Evolutionary conservation across 2,113 vertebrate genomes (phyloP), one percentile per base, ranked within the genome.

Genomic region (Martes martes): DNA sequence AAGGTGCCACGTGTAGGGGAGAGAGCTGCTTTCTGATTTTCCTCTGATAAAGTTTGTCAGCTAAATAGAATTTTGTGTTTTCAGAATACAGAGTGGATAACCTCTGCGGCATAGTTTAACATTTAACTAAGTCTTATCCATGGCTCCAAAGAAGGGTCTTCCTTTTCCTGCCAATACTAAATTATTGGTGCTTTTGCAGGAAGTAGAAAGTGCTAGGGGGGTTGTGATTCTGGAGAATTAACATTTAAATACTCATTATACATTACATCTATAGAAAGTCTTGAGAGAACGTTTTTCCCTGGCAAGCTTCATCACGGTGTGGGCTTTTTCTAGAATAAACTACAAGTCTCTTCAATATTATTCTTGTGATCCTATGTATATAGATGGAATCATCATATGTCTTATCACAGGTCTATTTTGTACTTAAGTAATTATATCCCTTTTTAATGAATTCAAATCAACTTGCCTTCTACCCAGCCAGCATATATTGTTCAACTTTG

Each of bases 101-200:
- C 91, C 82, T 89, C 65, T 69, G 39, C 23, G 19, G 67, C 57
- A 47, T 55, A 61, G 47, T 86, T 96, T 71, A 80, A 45, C 52
- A 82, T 96, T 76, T 95, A 63, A 45, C 26, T 67, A 71, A 71
- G 23, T 92, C 15, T 79, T 85, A 67, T 11, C 47, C 39, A 4
- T 61, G 39, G 45, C 45, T 84, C 33, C 59, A 85, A 45, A 94
- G 71, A 45, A 90, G 52, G 36, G 4, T 71, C 13, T 78, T 87
- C 63, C 24, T 91, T 96, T 85, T 88, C 31, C 61, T 86, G 83
- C 85, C 96, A 95, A 67, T 85, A 45, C 52, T 85, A 95, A 92
- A 42, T 92, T 86, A 87, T 57, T 36, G 10, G 74, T 67, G 76
- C 50, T 88, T 93, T 95, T 81, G 63, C 92, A 96, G 91, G 76